These are phyloP conservation scores for Lagorchestes hirsutus DNA, from an alignment of 2,797 vertebrate genomes.

Conservation along the genomic window DNA sequence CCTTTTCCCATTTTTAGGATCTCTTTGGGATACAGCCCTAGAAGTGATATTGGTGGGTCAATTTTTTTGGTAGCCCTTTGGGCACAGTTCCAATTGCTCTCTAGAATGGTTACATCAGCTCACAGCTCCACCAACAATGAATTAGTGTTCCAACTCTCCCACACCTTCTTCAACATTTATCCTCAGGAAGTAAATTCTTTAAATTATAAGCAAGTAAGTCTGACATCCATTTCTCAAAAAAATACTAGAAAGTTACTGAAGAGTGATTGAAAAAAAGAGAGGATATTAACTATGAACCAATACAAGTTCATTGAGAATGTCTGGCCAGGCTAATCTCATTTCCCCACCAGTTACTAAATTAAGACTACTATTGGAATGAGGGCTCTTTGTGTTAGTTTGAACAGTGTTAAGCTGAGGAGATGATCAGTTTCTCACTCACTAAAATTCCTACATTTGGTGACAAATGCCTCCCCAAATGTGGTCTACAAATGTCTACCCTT, in stretches of 20 bases:
- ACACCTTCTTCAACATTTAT: no score
- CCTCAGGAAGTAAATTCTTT: background rate
- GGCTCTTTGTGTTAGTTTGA: background rate
- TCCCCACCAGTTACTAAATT: background rate
- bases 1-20: no score
- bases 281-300: background rate
- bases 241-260: background rate
- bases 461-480: background rate
- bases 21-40: no score
- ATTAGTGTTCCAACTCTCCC: no score
- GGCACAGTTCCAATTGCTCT: no score
- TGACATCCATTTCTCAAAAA: background rate
- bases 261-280: background rate
- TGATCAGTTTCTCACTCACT: background rate
- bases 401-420: background rate
- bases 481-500: background rate
- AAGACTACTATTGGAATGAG: background rate
- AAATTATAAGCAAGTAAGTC: background rate
- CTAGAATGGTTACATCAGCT: no score
- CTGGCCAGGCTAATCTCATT: background rate
- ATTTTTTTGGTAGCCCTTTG: no score
- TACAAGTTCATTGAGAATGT: background rate
- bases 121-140: no score
- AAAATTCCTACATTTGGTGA: background rate
- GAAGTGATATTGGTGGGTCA: no score